Evolutionary conservation across 2,888 invertebrate genomes (phyloP).

Genomic region (Lucinisca nassula): DNA sequence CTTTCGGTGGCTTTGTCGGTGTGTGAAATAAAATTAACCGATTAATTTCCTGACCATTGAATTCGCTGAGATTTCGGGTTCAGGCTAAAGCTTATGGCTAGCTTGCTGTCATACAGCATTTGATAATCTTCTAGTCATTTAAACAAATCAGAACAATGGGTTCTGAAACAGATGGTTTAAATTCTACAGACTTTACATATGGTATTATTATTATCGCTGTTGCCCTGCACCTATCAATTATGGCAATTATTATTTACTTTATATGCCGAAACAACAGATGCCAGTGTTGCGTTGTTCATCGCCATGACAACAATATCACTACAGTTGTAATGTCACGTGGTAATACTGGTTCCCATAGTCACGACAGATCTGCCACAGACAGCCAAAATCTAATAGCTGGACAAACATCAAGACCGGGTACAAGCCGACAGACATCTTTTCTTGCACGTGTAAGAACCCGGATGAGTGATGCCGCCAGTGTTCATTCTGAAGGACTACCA

Average conservation of each 20-base stretch:
- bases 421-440: constrained; percentile 39
- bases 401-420: constrained; percentile 7
- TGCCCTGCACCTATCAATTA: constrained; percentile 2
- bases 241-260: constrained; percentile 31
- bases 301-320: constrained; percentile 10
- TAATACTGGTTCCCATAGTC: background rate
- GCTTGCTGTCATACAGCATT: too few species aligned
- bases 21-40: too few species aligned
- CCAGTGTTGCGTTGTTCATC: background rate
- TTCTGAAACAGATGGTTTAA: too few species aligned
- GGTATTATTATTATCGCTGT: constrained; percentile 7
- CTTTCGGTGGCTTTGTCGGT: too few species aligned
- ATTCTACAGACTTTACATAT: background rate
- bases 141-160: too few species aligned
- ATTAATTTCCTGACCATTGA: too few species aligned
- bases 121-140: too few species aligned
- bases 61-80: too few species aligned
- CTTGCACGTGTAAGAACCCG: constrained; percentile 31
- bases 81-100: too few species aligned
- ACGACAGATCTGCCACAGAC: background rate
- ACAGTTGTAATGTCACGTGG: background rate
- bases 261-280: constrained; percentile 26
- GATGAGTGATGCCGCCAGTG: background rate
- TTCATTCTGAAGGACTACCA: background rate
- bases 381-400: background rate